Evolutionary conservation across 2,113 vertebrate genomes (phyloP), one percentile per base, ranked within the genome.

Genomic region (Ophthalmolycus amberensis): DNA sequence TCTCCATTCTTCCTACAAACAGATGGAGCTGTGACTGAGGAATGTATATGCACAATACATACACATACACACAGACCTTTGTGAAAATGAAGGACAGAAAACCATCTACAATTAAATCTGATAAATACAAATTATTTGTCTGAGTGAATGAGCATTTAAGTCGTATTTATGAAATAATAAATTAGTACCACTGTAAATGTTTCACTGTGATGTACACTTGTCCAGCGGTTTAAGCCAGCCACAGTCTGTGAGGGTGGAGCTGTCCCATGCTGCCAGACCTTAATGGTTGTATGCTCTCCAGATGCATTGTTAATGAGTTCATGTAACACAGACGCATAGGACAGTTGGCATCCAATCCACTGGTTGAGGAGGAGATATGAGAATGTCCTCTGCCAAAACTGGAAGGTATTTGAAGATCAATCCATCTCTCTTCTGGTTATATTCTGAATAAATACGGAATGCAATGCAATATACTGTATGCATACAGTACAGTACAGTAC

Each of bases 1-100:
- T 90, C 91, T 84, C 72, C 52, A 87, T 83, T 90, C 78, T 91
- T 89, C 67, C 88, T 83, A 48, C 74, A 85, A 90, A 88, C 86
- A 92, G 84, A 93, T 85, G 91, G 83, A 85, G 68, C 88, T 42
- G 81, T 82, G 82, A 73, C 84, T 74, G 48, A 85, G 52, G 80
- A 87, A 86, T 89, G 58, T 37, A 52, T 71, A 40, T 38, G 71
- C 64, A 77, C 87, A 85, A 86, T 72, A 46, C 74, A 72, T 59
- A 9, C 34, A 34, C 32, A 4, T 32, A 34, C 18, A 71, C 50
- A 12, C 20, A 80, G 71, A 63, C 2, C 52, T 6, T 8, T 18
- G 15, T 58, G 62, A 32, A 85, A 69, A 76, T 34, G 29, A 68
- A 87, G 50, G 38, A 42, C 58, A 38, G 37, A 44, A 69, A 77